phyloP scores from a whole-genome alignment of 2,113 vertebrate genomes.

The Barnardius zonarius region DNA sequence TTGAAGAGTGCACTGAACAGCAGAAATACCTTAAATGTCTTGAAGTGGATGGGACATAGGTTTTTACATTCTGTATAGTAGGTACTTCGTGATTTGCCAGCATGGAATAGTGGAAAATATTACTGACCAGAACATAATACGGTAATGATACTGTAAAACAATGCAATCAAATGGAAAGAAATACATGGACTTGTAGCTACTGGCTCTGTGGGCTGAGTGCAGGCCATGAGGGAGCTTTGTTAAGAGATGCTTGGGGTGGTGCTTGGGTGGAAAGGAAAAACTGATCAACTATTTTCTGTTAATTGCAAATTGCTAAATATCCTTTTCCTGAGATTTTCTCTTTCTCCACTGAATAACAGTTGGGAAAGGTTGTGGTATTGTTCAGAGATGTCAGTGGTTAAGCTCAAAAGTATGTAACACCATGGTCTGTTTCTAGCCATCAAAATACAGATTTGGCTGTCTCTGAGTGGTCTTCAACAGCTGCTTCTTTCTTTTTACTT shows the following conservation, averaged over 20 bases:
- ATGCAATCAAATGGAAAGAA: background rate
- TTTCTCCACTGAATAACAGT: background rate
- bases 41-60: background rate
- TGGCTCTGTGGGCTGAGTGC: background rate
- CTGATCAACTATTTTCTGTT: background rate
- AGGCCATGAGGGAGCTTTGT: background rate
- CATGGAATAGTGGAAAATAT: background rate
- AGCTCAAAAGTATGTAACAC: background rate
- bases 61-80: background rate
- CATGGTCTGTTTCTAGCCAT: background rate
- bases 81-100: background rate
- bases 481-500: background rate
- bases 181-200: fast-evolving
- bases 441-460: background rate
- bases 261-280: background rate
- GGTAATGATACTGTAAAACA: background rate
- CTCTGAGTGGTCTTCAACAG: background rate
- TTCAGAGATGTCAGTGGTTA: background rate
- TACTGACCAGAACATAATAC: background rate
- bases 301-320: background rate
- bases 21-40: background rate
- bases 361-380: background rate
- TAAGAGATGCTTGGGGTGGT: background rate
- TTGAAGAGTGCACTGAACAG: background rate
- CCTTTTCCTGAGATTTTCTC: background rate